These are phyloP conservation scores for Noctua pronuba DNA, from an alignment of 2,888 invertebrate genomes.

Conservation along the genomic window DNA sequence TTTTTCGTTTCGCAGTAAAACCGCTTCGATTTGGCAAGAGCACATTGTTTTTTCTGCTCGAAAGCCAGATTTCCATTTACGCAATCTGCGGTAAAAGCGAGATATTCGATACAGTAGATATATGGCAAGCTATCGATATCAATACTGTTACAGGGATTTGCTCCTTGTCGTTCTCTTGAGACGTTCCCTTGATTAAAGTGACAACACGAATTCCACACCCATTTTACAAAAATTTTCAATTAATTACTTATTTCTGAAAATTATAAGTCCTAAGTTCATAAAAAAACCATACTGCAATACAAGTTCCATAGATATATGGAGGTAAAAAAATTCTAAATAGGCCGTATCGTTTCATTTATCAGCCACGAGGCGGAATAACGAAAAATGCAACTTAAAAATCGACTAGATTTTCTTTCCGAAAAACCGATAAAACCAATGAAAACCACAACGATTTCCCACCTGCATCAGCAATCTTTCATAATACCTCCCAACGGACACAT, in stretches of 20 bases:
- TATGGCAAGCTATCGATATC: conserved; percentile 78
- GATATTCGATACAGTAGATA: conserved; percentile 75
- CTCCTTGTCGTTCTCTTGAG: conserved; percentile 22
- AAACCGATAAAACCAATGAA: conserved; percentile 14
- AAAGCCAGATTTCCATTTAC: conserved; percentile 80
- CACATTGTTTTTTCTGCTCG: conserved; percentile 73
- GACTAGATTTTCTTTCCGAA: neutral
- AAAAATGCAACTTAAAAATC: neutral
- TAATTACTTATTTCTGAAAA: neutral
- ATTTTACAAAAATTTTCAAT: neutral
- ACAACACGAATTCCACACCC: neutral
- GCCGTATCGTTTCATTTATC: neutral
- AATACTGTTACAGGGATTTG: conserved; percentile 69
- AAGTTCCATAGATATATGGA: neutral
- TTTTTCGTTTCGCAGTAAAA: conserved; percentile 60
- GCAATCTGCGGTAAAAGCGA: conserved; percentile 81
- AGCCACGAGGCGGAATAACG: neutral
- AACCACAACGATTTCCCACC: conserved; percentile 9
- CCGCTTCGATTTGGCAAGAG: conserved; percentile 71
- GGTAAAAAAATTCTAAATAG: too few relatives aligned
- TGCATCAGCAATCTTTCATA: conserved; percentile 38
- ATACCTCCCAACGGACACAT: conserved; percentile 40
- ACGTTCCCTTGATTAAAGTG: neutral
- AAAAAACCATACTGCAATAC: neutral
- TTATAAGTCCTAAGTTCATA: neutral